phyloP scores from a whole-genome alignment of 2,888 invertebrate species.

The Nipponacmea schrenckii region DNA sequence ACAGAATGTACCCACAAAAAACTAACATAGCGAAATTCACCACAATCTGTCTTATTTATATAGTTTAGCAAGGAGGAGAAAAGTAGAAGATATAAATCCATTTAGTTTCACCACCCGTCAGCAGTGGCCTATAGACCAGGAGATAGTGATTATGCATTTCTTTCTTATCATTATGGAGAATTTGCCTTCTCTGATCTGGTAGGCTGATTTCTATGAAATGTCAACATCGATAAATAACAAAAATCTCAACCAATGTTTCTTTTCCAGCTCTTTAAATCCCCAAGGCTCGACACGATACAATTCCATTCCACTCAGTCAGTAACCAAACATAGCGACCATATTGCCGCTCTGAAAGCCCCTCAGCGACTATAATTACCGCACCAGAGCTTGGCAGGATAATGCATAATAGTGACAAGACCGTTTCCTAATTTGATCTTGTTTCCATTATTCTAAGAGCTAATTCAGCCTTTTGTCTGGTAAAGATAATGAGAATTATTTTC shows the following conservation, averaged over 20 bases:
- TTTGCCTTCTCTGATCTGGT: background rate
- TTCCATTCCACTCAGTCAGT: conserved; percentile 18
- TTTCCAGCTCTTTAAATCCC: conserved; percentile 11
- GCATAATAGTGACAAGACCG: conserved; percentile 25
- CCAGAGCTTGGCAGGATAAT: conserved; percentile 20
- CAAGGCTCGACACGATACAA: conserved; percentile 13
- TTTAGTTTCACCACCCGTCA: too few species aligned
- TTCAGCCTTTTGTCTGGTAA: conserved; percentile 13
- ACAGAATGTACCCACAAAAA: too few species aligned
- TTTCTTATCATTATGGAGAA: background rate
- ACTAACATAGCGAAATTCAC: too few species aligned
- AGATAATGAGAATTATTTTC: conserved; percentile 24
- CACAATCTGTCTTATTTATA: too few species aligned
- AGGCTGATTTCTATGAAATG: conserved; percentile 10
- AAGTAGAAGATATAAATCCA: too few species aligned
- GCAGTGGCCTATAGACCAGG: too few species aligned
- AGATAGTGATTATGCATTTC: too few species aligned
- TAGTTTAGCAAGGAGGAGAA: too few species aligned
- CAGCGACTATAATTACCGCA: conserved; percentile 19
- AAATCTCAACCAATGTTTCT: conserved; percentile 18
- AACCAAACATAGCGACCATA: conserved; percentile 20
- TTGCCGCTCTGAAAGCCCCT: conserved; percentile 16
- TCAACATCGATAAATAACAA: conserved; percentile 17
- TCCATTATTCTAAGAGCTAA: conserved; percentile 17
- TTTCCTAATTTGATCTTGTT: conserved; percentile 33